These are phyloP conservation scores for Rapana venosa DNA, from an alignment of 2,888 invertebrate genomes.

Conservation along the genomic window DNA sequence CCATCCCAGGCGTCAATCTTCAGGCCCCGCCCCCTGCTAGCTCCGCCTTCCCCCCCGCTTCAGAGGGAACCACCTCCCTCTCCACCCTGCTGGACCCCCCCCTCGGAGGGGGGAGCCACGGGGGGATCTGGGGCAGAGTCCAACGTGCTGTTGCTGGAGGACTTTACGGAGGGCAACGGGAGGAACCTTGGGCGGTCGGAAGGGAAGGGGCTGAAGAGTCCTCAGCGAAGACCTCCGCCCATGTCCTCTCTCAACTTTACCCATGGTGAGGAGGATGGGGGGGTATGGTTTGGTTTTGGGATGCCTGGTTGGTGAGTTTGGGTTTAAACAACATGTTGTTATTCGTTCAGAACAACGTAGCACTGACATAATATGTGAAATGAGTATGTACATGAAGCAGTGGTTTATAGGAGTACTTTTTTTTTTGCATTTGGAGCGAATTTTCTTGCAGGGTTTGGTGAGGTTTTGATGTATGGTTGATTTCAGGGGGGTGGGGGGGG, in stretches of 20 bases:
- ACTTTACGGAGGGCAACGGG: constrained; percentile 30
- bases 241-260: constrained; percentile 17
- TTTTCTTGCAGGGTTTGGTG: too few species aligned
- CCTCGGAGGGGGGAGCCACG: neutral
- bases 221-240: neutral
- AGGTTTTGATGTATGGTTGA: too few species aligned
- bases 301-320: too few species aligned
- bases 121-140: neutral
- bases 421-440: too few species aligned
- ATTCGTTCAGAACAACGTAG: too few species aligned
- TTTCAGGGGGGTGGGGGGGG: too few species aligned
- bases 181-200: neutral
- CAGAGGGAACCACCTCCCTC: constrained; percentile 36
- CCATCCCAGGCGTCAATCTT: neutral
- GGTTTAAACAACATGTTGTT: too few species aligned
- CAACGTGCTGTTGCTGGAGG: constrained; percentile 44
- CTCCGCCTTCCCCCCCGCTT: constrained; percentile 2
- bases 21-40: neutral
- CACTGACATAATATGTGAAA: too few species aligned
- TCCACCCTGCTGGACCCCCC: constrained; percentile 38
- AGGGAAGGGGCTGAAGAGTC: neutral
- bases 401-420: too few species aligned
- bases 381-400: too few species aligned
- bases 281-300: neutral
- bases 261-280: neutral